Base-by-base conservation (phyloP, 2,888 invertebrate species). In the Latrodectus elegans region DNA sequence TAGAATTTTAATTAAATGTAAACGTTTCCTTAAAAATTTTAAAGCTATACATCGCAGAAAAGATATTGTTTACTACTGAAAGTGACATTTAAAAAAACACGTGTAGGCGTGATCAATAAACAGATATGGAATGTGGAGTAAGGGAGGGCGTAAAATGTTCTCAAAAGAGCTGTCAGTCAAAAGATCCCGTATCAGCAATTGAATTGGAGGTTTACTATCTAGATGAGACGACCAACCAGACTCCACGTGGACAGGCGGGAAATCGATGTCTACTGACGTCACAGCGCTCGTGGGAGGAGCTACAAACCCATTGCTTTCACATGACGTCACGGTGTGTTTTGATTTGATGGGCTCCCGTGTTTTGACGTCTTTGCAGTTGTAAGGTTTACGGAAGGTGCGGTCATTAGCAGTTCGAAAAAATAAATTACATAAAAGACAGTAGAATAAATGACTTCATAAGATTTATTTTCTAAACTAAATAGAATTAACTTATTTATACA, bases 221-320 rank as follows among this genome's bases (percentile, higher is more conserved):
- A 55, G 73, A 70, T 74, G 70, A 85, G 85, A 85, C 85, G 79
- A 80, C 79, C 85, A 85, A 85, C 85, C 85, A 85, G 85, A 85
- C 85, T 85, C 85, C 85, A 85, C 85, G 85, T 85, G 85, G 74
- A 80, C 68, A 53, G 79, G 71, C 74, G 85, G 85, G 84, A 85
- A 79, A 85, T 85, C 85, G 70, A 85, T 79, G 85, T 85, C 85
- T 79, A 26, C 51, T 70, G 68, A 85, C 85, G 85, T 85, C 85
- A 82, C 74, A 55, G 68, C 64, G 67, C 49, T 14, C 22, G 38
- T 12, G 26, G 68, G 70, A 8, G 75, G 81, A 22, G 74, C 22
- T n/a, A 64, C 17, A 14, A 17, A 53, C 65, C 84, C 52, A 78
- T 78, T 84, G 83, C 76, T 60, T 72, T 55, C 53, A 14, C 53